Base-by-base conservation (phyloP, 2,113 vertebrate species). In the Tautogolabrus adspersus region DNA sequence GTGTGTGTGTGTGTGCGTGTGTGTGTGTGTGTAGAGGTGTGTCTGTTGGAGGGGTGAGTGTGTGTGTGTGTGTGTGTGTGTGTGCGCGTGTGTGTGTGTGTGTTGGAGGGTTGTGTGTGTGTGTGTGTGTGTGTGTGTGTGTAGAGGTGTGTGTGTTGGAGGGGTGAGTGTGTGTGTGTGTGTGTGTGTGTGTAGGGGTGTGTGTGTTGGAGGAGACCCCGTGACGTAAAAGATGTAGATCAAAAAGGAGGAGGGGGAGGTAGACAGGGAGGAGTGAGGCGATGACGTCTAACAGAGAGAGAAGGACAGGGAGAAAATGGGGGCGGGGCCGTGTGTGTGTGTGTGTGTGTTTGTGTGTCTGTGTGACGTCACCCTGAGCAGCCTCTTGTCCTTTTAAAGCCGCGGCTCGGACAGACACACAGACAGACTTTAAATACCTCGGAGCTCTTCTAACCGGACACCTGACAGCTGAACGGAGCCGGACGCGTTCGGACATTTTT, bases 341-440 rank as follows among this genome's bases (percentile, higher is more conserved):
- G 30, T 6, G 30, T 34, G 26, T 26, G 26, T 26, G 26, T 26
- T 1, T 26, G 26, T 26, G 26, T 26, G 26, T 26, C 2, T 26
- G 13, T 3, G 77, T 84, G 76, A 82, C 88, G 88, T 88, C 86
- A 81, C 63, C 1, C 0, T 0, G 1, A 3, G 37, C 84, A 3
- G 72, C 72, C 26, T 59, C 60, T 26, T 51, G 19, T 73, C 68
- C 62, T 77, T 83, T 87, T 87, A 90, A 92, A 91, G 81, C 81
- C 71, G 59, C 59, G 1, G 68, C 62, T 37, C 60, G 30, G 60
- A 11, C 66, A 1, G 38, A 16, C 69, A 0, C 54, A 57, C 68
- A 3, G 55, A 79, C 61, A 6, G 42, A 59, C 78, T 51, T 72
- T 84, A 75, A 84, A 82, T 40, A 59, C 58, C 54, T 63, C 62